Conservation (phyloP, 1,140 invertebrate species). For the Odontomachus brunneus region DNA sequence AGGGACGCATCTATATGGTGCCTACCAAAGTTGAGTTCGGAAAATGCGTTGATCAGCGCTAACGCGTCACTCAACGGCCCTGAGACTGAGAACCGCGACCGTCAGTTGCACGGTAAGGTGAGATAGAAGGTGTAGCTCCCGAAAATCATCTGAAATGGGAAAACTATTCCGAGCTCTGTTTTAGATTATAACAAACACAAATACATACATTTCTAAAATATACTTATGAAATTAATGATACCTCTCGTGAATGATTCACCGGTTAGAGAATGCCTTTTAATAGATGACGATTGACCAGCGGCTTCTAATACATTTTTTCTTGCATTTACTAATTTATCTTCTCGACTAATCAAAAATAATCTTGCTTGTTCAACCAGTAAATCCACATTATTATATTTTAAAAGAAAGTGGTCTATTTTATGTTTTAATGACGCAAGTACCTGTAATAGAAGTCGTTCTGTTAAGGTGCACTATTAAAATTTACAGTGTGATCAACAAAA, state of each 20-base stretch:
- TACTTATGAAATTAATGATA: constrained; percentile 61
- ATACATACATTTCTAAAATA: constrained; percentile 58
- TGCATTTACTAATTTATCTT: constrained; percentile 90
- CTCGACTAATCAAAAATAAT: constrained; percentile 90
- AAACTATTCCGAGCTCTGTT: too few relatives aligned
- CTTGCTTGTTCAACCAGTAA: constrained; percentile 91
- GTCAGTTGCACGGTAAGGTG: too few relatives aligned
- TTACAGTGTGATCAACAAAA: constrained; percentile 20
- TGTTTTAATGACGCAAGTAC: constrained; percentile 94
- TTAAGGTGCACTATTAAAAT: constrained; percentile 58
- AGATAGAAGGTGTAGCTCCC: too few relatives aligned
- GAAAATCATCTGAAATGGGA: too few relatives aligned
- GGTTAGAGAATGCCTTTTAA: constrained; percentile 75
- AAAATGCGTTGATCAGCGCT: too few relatives aligned
- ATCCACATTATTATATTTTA: constrained; percentile 89
- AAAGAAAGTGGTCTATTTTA: constrained; percentile 92
- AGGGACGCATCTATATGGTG: too few relatives aligned
- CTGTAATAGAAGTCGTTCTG: constrained; percentile 84
- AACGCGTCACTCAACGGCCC: too few relatives aligned
- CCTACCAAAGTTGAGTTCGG: too few relatives aligned
- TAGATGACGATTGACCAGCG: constrained; percentile 72
- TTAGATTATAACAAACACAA: constrained; percentile 34
- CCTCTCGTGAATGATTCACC: constrained; percentile 83
- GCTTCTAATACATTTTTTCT: constrained; percentile 87
- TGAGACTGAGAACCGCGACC: too few relatives aligned